Percentiles rank a stretch among this genome's conserved stretches.
phyloP scores from a whole-genome alignment of 2,113 vertebrate genomes.

The Sturnira hondurensis region DNA sequence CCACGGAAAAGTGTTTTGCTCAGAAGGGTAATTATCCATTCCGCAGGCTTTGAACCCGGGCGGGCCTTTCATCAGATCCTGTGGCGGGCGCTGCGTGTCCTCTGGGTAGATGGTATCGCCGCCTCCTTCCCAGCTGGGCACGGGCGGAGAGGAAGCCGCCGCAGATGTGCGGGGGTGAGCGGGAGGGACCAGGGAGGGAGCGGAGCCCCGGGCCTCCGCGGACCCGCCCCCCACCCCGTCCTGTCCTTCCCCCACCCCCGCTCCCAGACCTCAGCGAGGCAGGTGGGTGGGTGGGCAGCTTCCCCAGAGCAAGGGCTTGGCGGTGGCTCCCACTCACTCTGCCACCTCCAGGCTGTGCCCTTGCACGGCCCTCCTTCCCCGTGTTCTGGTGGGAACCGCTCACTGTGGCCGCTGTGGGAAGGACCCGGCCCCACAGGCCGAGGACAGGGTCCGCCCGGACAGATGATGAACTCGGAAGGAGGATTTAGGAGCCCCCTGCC shows the following conservation, averaged over 20 bases:
- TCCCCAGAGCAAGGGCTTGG: no score
- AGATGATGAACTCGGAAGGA: not conserved
- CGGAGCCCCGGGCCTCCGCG: no score
- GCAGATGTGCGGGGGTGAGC: not conserved
- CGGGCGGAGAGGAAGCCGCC: accelerated
- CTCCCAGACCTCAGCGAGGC: not conserved
- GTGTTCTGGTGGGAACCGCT: not conserved
- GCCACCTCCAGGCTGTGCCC: not conserved
- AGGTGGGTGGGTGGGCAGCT: no score
- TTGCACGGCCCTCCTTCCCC: not conserved
- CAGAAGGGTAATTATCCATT: not conserved
- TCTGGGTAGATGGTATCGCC: not conserved
- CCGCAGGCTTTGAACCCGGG: not conserved
- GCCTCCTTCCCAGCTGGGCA: not conserved
- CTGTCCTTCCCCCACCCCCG: no score
- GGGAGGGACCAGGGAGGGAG: no score
- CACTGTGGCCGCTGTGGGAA: not conserved
- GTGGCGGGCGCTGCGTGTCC: not conserved
- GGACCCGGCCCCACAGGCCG: not conserved
- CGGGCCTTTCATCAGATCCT: not conserved
- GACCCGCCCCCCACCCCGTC: no score
- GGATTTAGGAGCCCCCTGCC: not conserved
- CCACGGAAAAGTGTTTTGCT: not conserved
- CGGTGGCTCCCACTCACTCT: not conserved
- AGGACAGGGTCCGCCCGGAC: not conserved